Evolutionary conservation across 2,113 vertebrate genomes (phyloP), one percentile per base, ranked within the genome.

Genomic region (Corydoras sp.): DNA sequence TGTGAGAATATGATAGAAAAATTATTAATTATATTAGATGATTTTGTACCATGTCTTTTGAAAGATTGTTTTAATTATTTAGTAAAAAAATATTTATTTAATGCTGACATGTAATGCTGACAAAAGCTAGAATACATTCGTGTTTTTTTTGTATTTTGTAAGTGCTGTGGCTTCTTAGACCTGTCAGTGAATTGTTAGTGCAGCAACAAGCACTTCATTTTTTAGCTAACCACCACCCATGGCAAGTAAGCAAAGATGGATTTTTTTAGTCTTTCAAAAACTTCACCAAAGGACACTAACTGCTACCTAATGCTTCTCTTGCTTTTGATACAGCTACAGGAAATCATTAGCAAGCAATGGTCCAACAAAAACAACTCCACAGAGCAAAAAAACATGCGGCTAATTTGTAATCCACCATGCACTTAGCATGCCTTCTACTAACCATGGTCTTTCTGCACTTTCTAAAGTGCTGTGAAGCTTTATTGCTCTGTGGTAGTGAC

Each of bases 171-270:
- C 11, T 50, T 58, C 63, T 72, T 51, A 35, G 60, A 76, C 58
- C 51, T 67, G 69, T 54, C 69, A 67, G 56, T 18, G 50, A 69
- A 68, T 58, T 62, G 64, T 72, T 76, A 72, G 59, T 35, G 24
- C 31, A 56, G 69, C 64, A 62, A 31, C 53, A 35, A 43, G 63
- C 11, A 6, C 64, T 62, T 31, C 43, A 62, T 67, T 66, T 66
- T 71, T 72, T 59, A 67, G 48, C 62, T 50, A 53, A 60, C 49
- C 56, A 2, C 74, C 43, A 51, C 29, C 56, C 15, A 51, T 53
- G 29, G 7, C 53, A 31, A 4, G 63, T 53, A 60, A 24, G n/a
- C 48, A 9, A 53, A 58, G 10, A 56, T 68, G 30, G 54, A 68
- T 67, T 32, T 32, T 8, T 13, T 54, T 43, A 43, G 64, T 54